Base-by-base conservation (phyloP, 2,113 vertebrate species). In the Athene cunicularia region DNA sequence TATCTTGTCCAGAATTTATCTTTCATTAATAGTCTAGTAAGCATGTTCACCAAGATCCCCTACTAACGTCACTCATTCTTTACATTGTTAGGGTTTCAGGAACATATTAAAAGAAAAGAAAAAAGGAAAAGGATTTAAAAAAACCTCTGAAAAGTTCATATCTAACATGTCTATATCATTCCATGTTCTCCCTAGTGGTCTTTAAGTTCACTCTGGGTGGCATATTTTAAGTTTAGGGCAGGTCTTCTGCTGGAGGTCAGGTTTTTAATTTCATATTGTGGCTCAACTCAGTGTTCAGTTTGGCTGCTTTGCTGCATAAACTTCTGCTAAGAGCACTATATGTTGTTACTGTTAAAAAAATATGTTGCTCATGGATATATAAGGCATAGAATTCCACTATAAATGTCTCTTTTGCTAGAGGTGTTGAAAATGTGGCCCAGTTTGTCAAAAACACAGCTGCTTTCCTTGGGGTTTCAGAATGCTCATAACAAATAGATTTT, bases 391-490 rank as follows among this genome's bases (percentile, higher is more conserved):
- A 98, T 97, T 86, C 96, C 93, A 88, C 41, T 97, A 97, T 97
- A 98, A 98, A 98, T 91, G 98, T 97, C 96, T 97, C 95, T 94
- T 90, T 97, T 92, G 96, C 97, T 98, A 92, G 67, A 98, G 98
- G 97, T 98, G 98, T 98, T 98, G 98, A 98, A 98, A 98, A 97
- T 73, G 86, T 96, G 96, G 93, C 97, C 97, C 92, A 97, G 98
- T 98, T 98, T 97, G 96, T 98, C 97, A 98, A 97, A 98, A 98
- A 95, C 97, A 97, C 98, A 98, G 97, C 97, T 98, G 98, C 96
- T 92, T 98, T 98, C 97, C 97, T 98, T 93, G 86, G 91, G 95
- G 96, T 98, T 98, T 97, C 87, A 10, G 86, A 95, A 97, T 94
- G 96, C 96, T 98, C 95, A 94, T 95, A 98, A 97, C 91, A 97